Base-by-base conservation (phyloP, 2,888 invertebrate genomes). In the Athalia cordata region DNA sequence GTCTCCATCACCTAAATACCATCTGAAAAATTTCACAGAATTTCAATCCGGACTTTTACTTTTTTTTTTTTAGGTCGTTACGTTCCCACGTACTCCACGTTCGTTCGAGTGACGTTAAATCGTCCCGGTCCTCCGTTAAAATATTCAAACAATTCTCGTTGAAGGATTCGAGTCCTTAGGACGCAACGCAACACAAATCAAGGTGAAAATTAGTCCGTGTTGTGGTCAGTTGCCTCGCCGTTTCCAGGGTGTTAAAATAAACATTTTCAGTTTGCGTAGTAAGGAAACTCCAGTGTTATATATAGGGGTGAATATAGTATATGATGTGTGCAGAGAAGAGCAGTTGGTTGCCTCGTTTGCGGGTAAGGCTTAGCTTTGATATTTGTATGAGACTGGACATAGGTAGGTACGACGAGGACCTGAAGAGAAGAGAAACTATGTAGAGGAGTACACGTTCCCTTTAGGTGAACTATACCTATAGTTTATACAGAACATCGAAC, bases 171-270 rank as follows among this genome's bases (percentile, higher is more conserved):
- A 11, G 11, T 11, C 52, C 52, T 52, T 7, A 55, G 11, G n/a
- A 59, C 57, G 47, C 57, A 59, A 47, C 47, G 57, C 13, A 59
- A 72, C 72, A 72, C 68, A 59, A 59, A 72, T 59, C 72, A 72
- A 59, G 29, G 29, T 8, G 43, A 72, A 72, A 59, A 72, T 72
- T 72, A 29, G 57, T 57, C 6, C 72, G n/a, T 15, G 43, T 47
- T 72, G 59, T 72, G 68, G 68, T 68, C 68, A 68, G 29, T 29
- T 29, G 29, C 29, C 29, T 29, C 29, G 29, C 29, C 29, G 29
- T 29, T 29, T 29, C 29, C 2, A 2, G 29, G 8, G 52, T 68
- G 68, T 55, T 68, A 59, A 72, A 72, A 72, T 72, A 59, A 72
- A 59, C 72, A 72, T 57, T 72, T 72, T 72, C 61, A 11, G 52